phyloP scores from a whole-genome alignment of 2,888 invertebrate species.

The Xanthorhoe spadicearia region DNA sequence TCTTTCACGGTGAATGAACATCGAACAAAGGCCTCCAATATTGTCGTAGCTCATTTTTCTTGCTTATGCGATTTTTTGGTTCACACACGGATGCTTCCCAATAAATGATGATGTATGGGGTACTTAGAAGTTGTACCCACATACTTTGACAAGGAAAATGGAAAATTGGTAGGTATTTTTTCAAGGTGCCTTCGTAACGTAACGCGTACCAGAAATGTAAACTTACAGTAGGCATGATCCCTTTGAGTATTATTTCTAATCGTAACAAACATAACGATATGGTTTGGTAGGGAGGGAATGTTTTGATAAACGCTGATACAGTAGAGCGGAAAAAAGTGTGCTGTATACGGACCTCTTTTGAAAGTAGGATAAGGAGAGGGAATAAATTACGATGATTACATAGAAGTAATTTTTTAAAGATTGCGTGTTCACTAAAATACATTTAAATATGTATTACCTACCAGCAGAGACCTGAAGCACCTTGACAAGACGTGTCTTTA shows the following conservation, averaged over 20 bases:
- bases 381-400: too few species aligned
- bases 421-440: neutral
- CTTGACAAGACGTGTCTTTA: too few species aligned
- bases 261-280: neutral
- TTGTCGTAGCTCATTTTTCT: conserved; percentile 55
- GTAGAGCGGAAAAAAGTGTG: too few species aligned
- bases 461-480: too few species aligned
- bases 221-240: neutral
- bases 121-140: conserved; percentile 35
- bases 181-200: conserved; percentile 11
- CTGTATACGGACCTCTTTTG: too few species aligned
- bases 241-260: neutral
- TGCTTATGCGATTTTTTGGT: conserved; percentile 51
- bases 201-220: conserved; percentile 5
- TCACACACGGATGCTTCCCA: conserved; percentile 48
- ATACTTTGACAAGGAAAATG: conserved; percentile 29
- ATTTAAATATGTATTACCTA: too few species aligned
- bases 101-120: conserved; percentile 42
- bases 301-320: too few species aligned
- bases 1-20: conserved; percentile 49
- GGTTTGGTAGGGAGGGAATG: too few species aligned
- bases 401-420: too few species aligned
- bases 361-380: too few species aligned
- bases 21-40: conserved; percentile 50
- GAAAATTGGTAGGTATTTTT: conserved; percentile 17